These are phyloP conservation scores for Opisthograptis luteolata DNA, from an alignment of 2,888 invertebrate genomes.

Conservation along the genomic window DNA sequence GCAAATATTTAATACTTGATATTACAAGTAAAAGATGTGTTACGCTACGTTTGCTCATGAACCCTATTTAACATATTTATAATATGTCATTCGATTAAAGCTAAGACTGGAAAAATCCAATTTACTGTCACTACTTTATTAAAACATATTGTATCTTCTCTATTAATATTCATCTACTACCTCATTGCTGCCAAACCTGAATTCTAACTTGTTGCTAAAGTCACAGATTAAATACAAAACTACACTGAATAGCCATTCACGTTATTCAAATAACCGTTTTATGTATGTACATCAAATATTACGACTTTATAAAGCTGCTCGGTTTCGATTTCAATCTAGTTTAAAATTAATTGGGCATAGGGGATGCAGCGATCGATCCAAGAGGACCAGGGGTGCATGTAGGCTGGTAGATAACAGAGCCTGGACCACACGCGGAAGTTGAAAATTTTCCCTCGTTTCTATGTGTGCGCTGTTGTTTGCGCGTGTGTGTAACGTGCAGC, in stretches of 20 bases:
- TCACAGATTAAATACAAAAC: no score
- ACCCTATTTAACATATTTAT: no score
- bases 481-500: slow-evolving; percentile 62
- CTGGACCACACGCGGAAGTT: slow-evolving; percentile 63
- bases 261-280: slow-evolving; percentile 19
- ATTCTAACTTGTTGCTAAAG: slow-evolving; percentile 21
- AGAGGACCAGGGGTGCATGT: slow-evolving; percentile 32
- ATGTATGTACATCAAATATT: slow-evolving; percentile 13
- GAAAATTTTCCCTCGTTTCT: slow-evolving; percentile 64
- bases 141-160: slow-evolving; percentile 7
- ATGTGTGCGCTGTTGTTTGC: slow-evolving; percentile 46
- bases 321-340: slow-evolving; percentile 30
- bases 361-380: slow-evolving; percentile 40
- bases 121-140: slow-evolving; percentile 1
- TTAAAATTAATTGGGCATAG: slow-evolving; percentile 39
- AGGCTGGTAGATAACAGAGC: slow-evolving; percentile 27
- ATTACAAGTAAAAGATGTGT: no score
- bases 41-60: no score
- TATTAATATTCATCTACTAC: slow-evolving; percentile 21
- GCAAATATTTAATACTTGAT: no score
- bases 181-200: slow-evolving; percentile 14
- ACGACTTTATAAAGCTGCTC: slow-evolving; percentile 19
- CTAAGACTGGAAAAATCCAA: slow-evolving; percentile 1
- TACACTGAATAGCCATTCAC: slow-evolving; percentile 18
- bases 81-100: no score